Evolutionary conservation across 2,113 vertebrate species (phyloP), one percentile per base, ranked within the genome.

Genomic region (Rhinopithecus roxellana): DNA sequence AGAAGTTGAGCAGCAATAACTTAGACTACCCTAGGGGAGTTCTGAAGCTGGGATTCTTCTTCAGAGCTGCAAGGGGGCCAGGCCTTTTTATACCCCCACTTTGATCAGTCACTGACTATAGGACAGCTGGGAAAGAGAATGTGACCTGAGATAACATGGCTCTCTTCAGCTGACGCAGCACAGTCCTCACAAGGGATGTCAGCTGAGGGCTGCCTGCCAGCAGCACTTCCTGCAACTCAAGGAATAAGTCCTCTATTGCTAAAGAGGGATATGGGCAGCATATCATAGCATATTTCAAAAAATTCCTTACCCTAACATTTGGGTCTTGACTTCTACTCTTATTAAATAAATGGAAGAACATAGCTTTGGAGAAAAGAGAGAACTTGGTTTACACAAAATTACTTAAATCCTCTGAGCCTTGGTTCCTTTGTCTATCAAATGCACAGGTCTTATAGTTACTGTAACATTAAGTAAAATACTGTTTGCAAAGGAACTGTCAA

Each of bases 381-480:
- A 74, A 64, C n/a, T 67, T 80, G 45, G 64, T 59, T 90, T 59
- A 75, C 6, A 59, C 22, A 81, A 90, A 86, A 67, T 72, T 84
- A 86, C 45, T 74, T 61, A 93, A 75, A 69, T 48, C 14, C 52
- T 74, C 74, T 59, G 45, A 93, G 43, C 4, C 25, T 90, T 61
- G 64, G 38, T 38, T 89, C n/a, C 64, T 86, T 89, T 80, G 74
- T 90, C 86, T 77, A 35, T 89, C 55, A 79, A 95, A 88, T 27
- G 9, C 11, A 7, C 10, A 75, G 55, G 20, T 77, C 35, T 67
- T 79, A 30, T 23, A 88, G 38, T 77, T 75, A 69, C 18, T 83
- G 30, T 79, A 38, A 89, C 30, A 8, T 20, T 50, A 52, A 89
- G 32, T 80, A 69, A 81, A 87, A 75, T 74, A 67, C 4, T 77